These are phyloP conservation scores for Takifugu ocellatus DNA, from an alignment of 2,797 vertebrate species.

Conservation along the genomic window DNA sequence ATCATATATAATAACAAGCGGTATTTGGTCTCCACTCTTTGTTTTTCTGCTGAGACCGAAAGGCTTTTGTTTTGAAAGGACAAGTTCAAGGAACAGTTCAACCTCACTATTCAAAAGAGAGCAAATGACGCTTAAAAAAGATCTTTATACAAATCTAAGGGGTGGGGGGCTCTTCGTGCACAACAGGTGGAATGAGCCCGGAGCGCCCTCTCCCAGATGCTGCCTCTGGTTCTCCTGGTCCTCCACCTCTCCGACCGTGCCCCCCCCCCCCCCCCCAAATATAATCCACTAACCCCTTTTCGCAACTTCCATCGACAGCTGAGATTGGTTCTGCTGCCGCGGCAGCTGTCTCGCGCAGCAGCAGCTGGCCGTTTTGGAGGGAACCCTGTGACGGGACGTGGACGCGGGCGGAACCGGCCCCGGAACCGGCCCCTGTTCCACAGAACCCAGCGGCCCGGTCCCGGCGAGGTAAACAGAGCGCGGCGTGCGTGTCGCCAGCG, in stretches of 20 bases:
- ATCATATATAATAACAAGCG: too few relatives aligned
- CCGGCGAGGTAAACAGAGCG: conserved; percentile 49
- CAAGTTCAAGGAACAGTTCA: too few relatives aligned
- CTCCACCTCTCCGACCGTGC: conserved; percentile 33
- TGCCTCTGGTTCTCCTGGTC: conserved; percentile 47
- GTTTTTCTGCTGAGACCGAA: too few relatives aligned
- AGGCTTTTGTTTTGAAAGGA: too few relatives aligned
- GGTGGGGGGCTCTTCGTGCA: too few relatives aligned
- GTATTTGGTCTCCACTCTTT: too few relatives aligned
- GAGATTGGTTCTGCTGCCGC: conserved; percentile 69
- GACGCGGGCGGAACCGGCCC: conserved; percentile 25
- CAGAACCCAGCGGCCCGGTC: conserved; percentile 65
- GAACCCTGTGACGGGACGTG: conserved; percentile 43
- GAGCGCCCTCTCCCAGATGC: conserved; percentile 1
- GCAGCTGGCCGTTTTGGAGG: conserved; percentile 78
- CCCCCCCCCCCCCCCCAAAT: conserved; percentile 8
- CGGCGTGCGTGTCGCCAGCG: conserved; percentile 13
- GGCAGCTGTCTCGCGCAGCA: conserved; percentile 70
- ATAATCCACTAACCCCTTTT: conserved; percentile 40
- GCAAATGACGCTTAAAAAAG: too few relatives aligned
- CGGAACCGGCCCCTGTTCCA: conserved; percentile 49
- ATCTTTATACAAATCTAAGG: too few relatives aligned
- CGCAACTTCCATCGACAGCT: conserved; percentile 63
- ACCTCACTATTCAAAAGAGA: too few relatives aligned
- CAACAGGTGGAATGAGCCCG: too few relatives aligned